Percentiles rank a stretch among this genome's conserved stretches.
Conservation (phyloP, 2,797 vertebrate species). For the Falco rusticolus region DNA sequence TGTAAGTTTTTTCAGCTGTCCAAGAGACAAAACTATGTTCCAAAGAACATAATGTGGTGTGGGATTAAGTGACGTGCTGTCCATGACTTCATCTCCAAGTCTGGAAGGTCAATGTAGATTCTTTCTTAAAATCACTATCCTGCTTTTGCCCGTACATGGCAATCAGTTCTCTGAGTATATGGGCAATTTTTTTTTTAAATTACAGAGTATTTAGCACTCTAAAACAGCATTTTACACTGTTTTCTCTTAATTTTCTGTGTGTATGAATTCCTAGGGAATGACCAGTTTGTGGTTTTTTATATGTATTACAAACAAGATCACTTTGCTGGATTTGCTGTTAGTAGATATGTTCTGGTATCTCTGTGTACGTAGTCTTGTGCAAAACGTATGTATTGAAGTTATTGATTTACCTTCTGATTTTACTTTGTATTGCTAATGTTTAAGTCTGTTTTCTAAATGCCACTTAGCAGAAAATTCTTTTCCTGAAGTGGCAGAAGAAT, state of each 20-base stretch:
- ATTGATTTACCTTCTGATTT: constrained; percentile 5
- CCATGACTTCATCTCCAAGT: background rate
- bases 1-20: background rate
- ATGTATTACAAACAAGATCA: background rate
- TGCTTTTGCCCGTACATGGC: background rate
- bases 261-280: background rate
- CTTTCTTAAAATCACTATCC: background rate
- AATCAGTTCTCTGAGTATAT: background rate
- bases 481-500: background rate
- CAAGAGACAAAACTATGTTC: background rate
- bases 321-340: background rate
- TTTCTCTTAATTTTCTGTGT: background rate
- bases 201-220: background rate
- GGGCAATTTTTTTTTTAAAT: background rate
- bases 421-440: background rate
- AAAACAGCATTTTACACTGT: background rate
- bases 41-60: background rate
- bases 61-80: background rate
- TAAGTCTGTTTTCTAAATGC: background rate
- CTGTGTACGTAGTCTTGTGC: background rate
- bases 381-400: background rate
- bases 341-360: background rate
- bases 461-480: background rate
- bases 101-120: background rate
- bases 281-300: background rate